These are phyloP conservation scores for Propithecus perrieri DNA, from an alignment of 2,797 vertebrate species.

Conservation along the genomic window DNA sequence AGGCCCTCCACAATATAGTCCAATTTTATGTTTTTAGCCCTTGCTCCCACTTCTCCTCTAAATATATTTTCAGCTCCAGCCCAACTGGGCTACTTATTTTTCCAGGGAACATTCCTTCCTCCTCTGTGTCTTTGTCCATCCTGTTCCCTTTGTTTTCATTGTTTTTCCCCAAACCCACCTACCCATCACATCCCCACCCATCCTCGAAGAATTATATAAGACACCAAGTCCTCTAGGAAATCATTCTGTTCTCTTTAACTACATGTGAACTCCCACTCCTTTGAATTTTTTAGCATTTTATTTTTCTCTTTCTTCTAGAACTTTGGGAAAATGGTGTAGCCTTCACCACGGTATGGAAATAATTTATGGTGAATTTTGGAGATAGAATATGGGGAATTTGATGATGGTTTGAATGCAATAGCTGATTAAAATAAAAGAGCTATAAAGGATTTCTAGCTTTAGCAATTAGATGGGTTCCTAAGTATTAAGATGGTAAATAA, in stretches of 20 bases:
- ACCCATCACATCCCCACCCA: not conserved
- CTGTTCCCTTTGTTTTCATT: not conserved
- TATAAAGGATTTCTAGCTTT: not conserved
- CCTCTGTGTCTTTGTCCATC: not conserved
- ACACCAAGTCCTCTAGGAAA: not conserved
- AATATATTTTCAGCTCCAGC: constrained; percentile 58
- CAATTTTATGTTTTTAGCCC: constrained; percentile 73
- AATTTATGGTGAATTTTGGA: not conserved
- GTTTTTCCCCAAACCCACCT: not conserved
- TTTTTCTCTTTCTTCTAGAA: not conserved
- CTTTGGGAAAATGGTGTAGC: not conserved
- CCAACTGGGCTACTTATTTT: constrained; percentile 44
- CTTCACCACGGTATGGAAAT: not conserved
- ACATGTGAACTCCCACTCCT: not conserved
- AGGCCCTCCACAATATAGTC: constrained; percentile 62
- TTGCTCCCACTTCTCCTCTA: constrained; percentile 61
- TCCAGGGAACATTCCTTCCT: not conserved
- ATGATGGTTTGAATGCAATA: not conserved
- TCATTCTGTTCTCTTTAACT: not conserved
- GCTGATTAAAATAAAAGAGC: not conserved
- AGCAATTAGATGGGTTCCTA: not conserved
- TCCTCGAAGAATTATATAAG: not conserved
- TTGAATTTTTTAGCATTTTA: not conserved
- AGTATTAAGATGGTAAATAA: not conserved
- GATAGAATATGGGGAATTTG: not conserved